Base-by-base conservation (phyloP, 1,140 invertebrate genomes). In the Drosophila takahashii region DNA sequence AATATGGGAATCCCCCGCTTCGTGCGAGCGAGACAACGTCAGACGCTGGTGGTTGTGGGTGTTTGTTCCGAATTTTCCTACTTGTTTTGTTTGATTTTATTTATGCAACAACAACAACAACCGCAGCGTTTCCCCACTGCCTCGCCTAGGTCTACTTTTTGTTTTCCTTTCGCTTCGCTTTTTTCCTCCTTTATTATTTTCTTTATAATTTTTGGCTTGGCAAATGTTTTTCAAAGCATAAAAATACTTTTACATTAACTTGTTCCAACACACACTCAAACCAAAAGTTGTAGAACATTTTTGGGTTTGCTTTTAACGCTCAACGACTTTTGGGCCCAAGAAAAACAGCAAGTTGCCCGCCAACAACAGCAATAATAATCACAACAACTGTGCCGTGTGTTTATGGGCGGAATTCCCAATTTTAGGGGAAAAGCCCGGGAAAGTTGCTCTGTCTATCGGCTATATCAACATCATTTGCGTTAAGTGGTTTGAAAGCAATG, bases 191-290 rank as follows among this genome's bases (percentile, higher is more conserved):
- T 78, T 80, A 84, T 87, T 89, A 80, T 87, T 87, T 89, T 89
- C 79, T 83, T 87, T 84, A 77, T 74, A 87, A 87, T 89, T 87
- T 90, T 87, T 77, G 67, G 76, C 79, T 77, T 67, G 76, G 66
- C 79, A 84, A 87, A 87, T 87, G 84, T 87, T 87, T 87, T 89
- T 80, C 67, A 89, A 87, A 89, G 85, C 84, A 89, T 89, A 89
- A 89, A 89, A 89, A 89, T 89, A 89, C 85, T 89, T 89, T 84
- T 89, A 89, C 85, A 89, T 89, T 89, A 89, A 89, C 84, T 89
- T 89, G 85, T 78, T 87, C 61, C 79, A 79, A 79, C 79, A 42
- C 51, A 69, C 52, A 44, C 48, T 53, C 58, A 53, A 51, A 42
- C 56, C 60, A 52, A 86, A 87, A 87, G 83, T 89, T 89, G 75